Conservation (phyloP, 2,797 vertebrate genomes). For the Rhincodon typus region DNA sequence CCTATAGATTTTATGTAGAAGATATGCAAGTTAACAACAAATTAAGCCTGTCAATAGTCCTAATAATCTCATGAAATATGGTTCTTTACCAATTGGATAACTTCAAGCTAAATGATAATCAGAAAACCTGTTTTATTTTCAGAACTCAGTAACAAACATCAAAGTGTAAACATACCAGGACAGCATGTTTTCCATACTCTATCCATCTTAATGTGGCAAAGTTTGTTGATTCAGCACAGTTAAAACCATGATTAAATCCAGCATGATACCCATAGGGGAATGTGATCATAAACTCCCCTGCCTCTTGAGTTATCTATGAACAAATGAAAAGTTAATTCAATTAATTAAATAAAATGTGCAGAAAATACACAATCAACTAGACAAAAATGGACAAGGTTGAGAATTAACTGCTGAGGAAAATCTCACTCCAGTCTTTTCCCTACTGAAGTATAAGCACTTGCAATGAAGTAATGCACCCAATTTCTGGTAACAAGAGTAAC, state of each 20-base stretch:
- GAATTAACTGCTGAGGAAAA: neutral
- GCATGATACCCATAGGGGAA: constrained; percentile 93
- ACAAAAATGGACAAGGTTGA: too few relatives aligned
- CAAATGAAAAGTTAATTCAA: constrained; percentile 40
- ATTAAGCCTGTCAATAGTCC: neutral
- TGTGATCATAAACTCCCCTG: constrained; percentile 90
- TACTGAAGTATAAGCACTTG: neutral
- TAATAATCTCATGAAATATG: neutral
- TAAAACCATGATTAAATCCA: constrained; percentile 98
- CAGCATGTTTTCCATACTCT: constrained; percentile 90
- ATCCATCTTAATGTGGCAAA: constrained; percentile 95
- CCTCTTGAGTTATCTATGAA: constrained; percentile 83
- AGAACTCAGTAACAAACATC: neutral
- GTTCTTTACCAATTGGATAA: neutral
- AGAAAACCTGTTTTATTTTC: neutral
- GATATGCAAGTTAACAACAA: neutral
- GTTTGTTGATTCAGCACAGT: constrained; percentile 94
- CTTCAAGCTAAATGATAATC: neutral
- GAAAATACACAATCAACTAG: neutral
- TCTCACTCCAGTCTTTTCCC: neutral
- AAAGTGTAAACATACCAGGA: constrained; percentile 63
- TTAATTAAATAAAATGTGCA: neutral
- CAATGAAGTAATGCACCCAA: neutral
- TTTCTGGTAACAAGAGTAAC: neutral
- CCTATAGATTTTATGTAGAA: neutral